Evolutionary conservation across 2,888 invertebrate species (phyloP), one percentile per base, ranked within the genome.

Genomic region (Caenorhabditis sp.): DNA sequence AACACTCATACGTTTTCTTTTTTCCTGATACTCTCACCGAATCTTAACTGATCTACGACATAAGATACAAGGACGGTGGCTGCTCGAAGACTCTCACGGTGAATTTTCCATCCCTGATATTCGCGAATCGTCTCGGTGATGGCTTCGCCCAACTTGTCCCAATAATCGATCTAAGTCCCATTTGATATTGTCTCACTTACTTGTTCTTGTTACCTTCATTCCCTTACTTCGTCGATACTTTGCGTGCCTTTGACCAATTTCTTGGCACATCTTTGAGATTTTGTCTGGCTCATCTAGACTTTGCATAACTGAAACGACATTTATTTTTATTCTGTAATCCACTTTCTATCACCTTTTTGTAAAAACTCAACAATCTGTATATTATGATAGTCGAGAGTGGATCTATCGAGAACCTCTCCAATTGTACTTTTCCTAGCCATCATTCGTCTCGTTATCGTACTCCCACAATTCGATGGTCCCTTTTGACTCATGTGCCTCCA

Each of bases 101-200:
- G 87, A 35, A 84, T 85, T 35, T 87, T 77, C 87, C 87, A 88
- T 35, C 88, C 87, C 26, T 89, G 87, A 74, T 86, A 86, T 64
- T 88, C 87, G 12, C 87, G 81, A 26, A 87, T 86, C 22, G 89
- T 86, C 74, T 87, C 88, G 4, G 87, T 86, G 14, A 88, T 84
- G 19, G 87, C 84, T 54, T 89, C 89, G 16, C 89, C 89, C 41
- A 89, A 68, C 24, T 83, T 77, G 69, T 89, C 89, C 89, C 88
- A 89, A 61, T 86, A 85, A 61, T 88, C 88, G 14, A 84, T 80
- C 80, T 87, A 58, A 24, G 26, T 54, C 12, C 12, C 26, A 54
- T 24, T 24, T 7, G 12, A 54, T 10, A 19, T 54, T 54, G 10
- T 26, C 26, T 12, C 6, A 8, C 0, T 26, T 54, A 8, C 2